Evolutionary conservation across 2,113 vertebrate species (phyloP).

Genomic region (rat (Rattus norvegicus)): DNA sequence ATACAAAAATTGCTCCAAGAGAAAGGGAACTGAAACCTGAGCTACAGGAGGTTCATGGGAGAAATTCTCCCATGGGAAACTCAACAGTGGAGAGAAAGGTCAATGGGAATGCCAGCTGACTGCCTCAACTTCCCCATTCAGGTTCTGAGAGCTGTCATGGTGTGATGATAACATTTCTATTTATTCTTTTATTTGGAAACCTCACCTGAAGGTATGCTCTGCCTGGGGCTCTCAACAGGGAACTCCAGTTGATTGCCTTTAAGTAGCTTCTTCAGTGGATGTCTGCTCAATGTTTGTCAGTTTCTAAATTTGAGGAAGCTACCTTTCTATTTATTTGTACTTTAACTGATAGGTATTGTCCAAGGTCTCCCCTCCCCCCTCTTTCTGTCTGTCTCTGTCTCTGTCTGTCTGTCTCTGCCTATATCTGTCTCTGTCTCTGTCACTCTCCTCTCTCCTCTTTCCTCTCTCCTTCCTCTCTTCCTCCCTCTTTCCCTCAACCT

Average conservation of each 20-base stretch:
- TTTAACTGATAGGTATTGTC: not conserved
- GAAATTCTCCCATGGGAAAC: not conserved
- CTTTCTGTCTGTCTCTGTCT: not conserved
- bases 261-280: not conserved
- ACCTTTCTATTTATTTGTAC: not conserved
- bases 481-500: not conserved
- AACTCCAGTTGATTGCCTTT: not conserved
- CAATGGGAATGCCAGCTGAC: too few species aligned
- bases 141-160: not conserved
- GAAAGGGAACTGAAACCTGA: not conserved
- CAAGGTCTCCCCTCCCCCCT: not conserved
- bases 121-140: not conserved
- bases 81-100: not conserved
- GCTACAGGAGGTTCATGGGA: too few species aligned
- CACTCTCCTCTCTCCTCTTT: not conserved
- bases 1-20: not conserved
- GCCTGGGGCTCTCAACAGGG: not conserved
- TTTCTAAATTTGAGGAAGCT: not conserved
- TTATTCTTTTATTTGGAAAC: not conserved
- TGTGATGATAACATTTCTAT: not conserved
- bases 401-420: rapidly evolving
- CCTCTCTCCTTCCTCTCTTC: rapidly evolving
- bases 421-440: not conserved
- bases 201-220: not conserved
- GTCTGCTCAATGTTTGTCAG: not conserved